Evolutionary conservation across 2,888 invertebrate species (phyloP).

Genomic region (Acanthosoma haemorrhoidale): DNA sequence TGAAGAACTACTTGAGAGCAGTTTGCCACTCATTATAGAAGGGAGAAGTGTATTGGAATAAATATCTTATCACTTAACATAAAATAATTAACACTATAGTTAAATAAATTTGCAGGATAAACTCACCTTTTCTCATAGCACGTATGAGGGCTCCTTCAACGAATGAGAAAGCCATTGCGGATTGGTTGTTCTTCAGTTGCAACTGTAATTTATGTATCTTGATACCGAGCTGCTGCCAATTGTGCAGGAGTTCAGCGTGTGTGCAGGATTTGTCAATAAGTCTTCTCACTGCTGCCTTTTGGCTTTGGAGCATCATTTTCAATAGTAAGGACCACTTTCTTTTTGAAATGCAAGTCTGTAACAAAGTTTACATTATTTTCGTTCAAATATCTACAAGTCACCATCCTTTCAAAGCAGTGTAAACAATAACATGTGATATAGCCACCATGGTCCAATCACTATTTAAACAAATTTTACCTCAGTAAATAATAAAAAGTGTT

Average conservation of each 20-base stretch:
- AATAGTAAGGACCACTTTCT: slow-evolving; percentile 68
- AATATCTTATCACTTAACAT: too few species aligned
- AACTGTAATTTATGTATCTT: slow-evolving; percentile 65
- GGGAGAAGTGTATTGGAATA: too few species aligned
- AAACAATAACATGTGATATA: too few species aligned
- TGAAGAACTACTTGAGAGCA: too few species aligned
- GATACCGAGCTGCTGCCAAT: slow-evolving; percentile 61
- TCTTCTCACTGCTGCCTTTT: slow-evolving; percentile 57
- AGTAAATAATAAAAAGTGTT: background rate
- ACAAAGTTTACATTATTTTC: slow-evolving; percentile 16
- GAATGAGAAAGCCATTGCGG: slow-evolving; percentile 78
- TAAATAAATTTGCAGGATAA: too few species aligned
- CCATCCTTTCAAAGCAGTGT: too few species aligned
- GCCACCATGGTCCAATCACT: too few species aligned
- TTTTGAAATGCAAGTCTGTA: slow-evolving; percentile 59
- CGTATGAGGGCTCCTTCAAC: slow-evolving; percentile 89
- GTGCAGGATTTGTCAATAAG: slow-evolving; percentile 44
- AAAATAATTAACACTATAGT: too few species aligned
- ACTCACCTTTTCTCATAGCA: slow-evolving; percentile 68
- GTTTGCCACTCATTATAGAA: too few species aligned
- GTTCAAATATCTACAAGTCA: background rate
- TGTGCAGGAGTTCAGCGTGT: slow-evolving; percentile 2
- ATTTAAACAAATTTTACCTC: background rate
- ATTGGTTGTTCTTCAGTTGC: slow-evolving; percentile 63
- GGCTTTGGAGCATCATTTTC: slow-evolving; percentile 68